Evolutionary conservation across 2,113 vertebrate genomes (phyloP).

Genomic region (Cygnus buccinator): DNA sequence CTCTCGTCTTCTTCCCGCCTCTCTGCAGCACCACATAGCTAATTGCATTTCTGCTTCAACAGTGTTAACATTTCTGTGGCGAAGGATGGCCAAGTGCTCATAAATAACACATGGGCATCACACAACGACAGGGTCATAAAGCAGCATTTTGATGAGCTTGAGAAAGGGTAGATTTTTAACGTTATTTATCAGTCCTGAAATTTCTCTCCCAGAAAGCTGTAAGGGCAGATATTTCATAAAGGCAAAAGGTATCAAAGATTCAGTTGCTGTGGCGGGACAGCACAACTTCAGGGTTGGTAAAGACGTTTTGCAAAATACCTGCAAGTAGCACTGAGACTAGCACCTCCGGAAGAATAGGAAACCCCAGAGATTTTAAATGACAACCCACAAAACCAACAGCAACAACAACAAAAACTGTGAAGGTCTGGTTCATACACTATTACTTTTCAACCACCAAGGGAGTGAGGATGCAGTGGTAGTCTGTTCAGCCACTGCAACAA

Average conservation of each 20-base stretch:
- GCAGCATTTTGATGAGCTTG: neutral
- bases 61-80: neutral
- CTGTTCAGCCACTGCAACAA: neutral
- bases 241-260: neutral
- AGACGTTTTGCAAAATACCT: neutral
- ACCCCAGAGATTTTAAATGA: neutral
- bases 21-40: neutral
- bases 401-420: neutral
- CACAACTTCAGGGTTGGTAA: neutral
- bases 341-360: neutral
- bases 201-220: neutral
- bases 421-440: neutral
- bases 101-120: conserved; percentile 2
- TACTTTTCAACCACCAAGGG: neutral
- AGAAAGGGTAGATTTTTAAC: conserved; percentile 7
- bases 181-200: neutral
- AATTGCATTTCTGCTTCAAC: neutral
- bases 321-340: neutral
- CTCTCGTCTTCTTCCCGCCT: neutral
- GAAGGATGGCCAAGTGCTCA: neutral
- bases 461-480: fast-evolving
- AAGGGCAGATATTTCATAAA: neutral
- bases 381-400: neutral
- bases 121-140: neutral
- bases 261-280: neutral